phyloP scores from a whole-genome alignment of 2,797 vertebrate species.

The Thalassophryne amazonica region DNA sequence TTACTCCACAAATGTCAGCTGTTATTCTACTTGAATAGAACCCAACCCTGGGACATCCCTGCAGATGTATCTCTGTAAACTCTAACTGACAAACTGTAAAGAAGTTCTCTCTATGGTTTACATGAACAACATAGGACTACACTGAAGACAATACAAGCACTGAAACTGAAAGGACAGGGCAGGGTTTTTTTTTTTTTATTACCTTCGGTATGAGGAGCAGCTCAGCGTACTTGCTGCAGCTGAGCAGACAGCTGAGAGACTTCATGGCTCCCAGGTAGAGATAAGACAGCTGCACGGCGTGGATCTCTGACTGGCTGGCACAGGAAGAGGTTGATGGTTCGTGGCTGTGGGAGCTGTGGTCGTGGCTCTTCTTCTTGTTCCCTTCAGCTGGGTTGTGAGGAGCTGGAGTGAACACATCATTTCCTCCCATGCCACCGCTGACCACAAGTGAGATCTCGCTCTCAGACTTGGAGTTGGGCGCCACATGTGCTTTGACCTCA shows the following conservation, averaged over 20 bases:
- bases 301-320: conserved; percentile 84
- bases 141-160: no score
- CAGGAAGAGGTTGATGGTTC: conserved; percentile 55
- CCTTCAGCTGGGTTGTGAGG: conserved; percentile 77
- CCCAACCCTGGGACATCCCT: no score
- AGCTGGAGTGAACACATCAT: conserved; percentile 51
- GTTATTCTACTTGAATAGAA: no score
- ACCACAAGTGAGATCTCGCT: conserved; percentile 83
- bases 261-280: conserved; percentile 98
- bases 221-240: conserved; percentile 97
- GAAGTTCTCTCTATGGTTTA: no score
- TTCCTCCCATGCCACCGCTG: conserved; percentile 47
- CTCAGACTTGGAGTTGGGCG: conserved; percentile 82
- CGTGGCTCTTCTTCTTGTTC: conserved; percentile 84
- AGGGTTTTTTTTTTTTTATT: no score
- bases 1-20: no score
- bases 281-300: conserved; percentile 93
- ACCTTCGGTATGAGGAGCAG: conserved; percentile 96
- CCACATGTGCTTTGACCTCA: conserved; percentile 80
- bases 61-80: no score
- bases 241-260: conserved; percentile 90
- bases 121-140: no score
- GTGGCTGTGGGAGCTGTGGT: conserved; percentile 81
- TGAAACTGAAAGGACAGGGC: no score
- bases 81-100: no score